Evolutionary conservation across 2,888 invertebrate genomes (phyloP), one percentile per base, ranked within the genome.

Genomic region (Leptopilina drosophilae): DNA sequence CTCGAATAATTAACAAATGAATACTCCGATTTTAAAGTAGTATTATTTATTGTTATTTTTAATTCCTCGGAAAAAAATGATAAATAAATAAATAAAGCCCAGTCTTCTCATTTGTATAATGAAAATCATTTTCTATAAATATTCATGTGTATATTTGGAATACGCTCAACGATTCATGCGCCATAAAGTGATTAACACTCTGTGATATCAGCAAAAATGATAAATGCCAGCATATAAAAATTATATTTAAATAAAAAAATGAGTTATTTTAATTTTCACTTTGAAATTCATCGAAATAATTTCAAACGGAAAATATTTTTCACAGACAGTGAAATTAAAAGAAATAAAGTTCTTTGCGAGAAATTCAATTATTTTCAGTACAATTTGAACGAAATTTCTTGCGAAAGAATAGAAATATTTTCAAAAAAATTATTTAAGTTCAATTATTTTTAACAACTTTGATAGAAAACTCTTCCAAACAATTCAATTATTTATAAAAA

Each of bases 101-200:
- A 20, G 20, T 62, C 15, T 9, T 62, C 62, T 20, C 62, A 20
- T 62, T 20, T 62, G 20, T 20, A 62, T 62, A 62, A 62, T 62
- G 15, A 62, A 62, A 15, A 62, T 62, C 62, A 62, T 62, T 62
- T 62, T 62, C 14, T 8, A 62, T 62, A 62, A 62, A 62, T 62
- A 62, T 62, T 62, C 62, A 62, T 62, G 12, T 2, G 62, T 62
- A 62, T 8, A 33, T 20, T 62, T 20, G 15, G 9, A 62, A 62
- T 62, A 62, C 62, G 20, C 20, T 62, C 62, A 62, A 62, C 62
- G 20, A 20, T 9, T 15, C 62, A 62, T 62, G 62, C 62, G 62
- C 62, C 20, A 62, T 62, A 62, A 62, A 62, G 62, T 62, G 20
- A 20, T 62, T 62, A 62, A 15, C 62, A 62, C 20, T 62, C 20